These are phyloP conservation scores for Sandelia bainsii DNA, from an alignment of 2,797 vertebrate genomes.

Conservation along the genomic window DNA sequence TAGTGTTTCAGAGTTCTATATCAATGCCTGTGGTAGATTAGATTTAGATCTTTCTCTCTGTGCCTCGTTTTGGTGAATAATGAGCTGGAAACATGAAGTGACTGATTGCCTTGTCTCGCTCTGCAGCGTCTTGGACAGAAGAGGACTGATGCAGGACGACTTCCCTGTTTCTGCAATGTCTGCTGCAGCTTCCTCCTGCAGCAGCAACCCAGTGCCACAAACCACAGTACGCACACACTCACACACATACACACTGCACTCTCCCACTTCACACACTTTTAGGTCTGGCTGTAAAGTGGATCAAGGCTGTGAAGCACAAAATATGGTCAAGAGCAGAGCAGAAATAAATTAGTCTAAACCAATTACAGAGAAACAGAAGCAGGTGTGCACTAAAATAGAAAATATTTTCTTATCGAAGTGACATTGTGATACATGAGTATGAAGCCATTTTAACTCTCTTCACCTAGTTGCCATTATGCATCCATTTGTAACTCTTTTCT, in stretches of 20 bases:
- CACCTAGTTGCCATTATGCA: not conserved
- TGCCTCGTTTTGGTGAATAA: conserved; percentile 26
- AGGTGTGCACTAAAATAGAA: conserved; percentile 11
- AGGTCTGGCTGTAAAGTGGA: conserved; percentile 34
- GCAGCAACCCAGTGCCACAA: conserved; percentile 69
- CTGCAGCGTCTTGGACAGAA: conserved; percentile 86
- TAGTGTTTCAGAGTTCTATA: not conserved
- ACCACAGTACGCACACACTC: conserved; percentile 77
- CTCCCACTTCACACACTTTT: not conserved
- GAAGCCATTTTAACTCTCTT: conserved; percentile 28
- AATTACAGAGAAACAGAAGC: conserved; percentile 39
- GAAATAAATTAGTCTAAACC: conserved; percentile 53
- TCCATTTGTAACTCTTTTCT: not conserved
- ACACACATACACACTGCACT: conserved; percentile 19
- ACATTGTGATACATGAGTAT: not conserved
- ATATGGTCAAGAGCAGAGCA: conserved; percentile 42
- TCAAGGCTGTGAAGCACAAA: conserved; percentile 39
- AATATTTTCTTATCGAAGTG: conserved; percentile 9
- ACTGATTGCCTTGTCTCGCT: conserved; percentile 53
- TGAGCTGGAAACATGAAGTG: conserved; percentile 41
- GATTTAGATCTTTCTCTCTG: not conserved
- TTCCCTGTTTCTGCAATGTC: conserved; percentile 43
- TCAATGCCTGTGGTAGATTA: conserved; percentile 25
- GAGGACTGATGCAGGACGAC: conserved; percentile 82
- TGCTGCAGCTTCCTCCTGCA: conserved; percentile 33